Percentiles rank a stretch among this genome's conserved stretches.
These are phyloP conservation scores for Polyodon spathula DNA, from an alignment of 2,113 vertebrate species.

Conservation along the genomic window DNA sequence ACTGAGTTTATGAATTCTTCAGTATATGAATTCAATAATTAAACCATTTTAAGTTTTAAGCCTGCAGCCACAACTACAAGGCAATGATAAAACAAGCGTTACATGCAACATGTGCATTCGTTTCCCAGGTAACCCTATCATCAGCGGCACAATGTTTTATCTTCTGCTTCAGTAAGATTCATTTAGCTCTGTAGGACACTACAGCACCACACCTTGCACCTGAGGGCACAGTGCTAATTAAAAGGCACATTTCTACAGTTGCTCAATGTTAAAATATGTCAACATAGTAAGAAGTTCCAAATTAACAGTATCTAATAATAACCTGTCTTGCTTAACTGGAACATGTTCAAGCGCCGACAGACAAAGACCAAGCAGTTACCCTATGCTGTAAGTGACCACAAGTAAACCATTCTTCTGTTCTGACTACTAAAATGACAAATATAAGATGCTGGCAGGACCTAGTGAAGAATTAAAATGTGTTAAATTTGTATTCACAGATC, in stretches of 20 bases:
- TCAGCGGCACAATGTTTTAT: neutral
- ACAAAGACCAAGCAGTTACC: too few species aligned
- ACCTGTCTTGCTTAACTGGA: neutral
- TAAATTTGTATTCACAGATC: too few species aligned
- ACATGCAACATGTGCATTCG: constrained; percentile 28
- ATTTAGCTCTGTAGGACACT: neutral
- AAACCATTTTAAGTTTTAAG: neutral
- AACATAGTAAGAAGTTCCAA: neutral
- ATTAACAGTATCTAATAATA: neutral
- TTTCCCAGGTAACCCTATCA: constrained; percentile 38
- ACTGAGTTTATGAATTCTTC: too few species aligned
- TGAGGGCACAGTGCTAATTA: neutral
- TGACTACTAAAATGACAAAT: too few species aligned
- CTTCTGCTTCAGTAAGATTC: neutral
- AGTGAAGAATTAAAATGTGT: too few species aligned
- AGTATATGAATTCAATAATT: neutral
- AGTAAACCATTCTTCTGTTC: too few species aligned
- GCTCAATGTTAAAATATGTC: neutral
- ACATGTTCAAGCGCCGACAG: neutral
- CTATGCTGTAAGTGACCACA: too few species aligned
- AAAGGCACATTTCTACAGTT: neutral
- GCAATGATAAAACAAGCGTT: constrained; percentile 27
- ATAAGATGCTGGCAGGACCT: too few species aligned
- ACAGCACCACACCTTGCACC: neutral
- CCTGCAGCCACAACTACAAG: constrained; percentile 12